phyloP scores from a whole-genome alignment of 2,888 invertebrate species.

The Notodonta dromedarius region DNA sequence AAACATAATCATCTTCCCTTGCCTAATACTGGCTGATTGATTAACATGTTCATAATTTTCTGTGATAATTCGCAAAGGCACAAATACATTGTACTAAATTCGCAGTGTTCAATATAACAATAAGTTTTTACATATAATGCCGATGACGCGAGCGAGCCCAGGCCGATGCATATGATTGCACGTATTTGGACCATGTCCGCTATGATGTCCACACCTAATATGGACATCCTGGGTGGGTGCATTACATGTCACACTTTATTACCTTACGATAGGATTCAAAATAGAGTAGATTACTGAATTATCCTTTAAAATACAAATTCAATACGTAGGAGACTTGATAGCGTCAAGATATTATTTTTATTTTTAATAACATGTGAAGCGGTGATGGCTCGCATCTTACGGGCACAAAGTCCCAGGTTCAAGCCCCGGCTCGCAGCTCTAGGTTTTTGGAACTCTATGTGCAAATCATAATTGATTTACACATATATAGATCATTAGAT shows the following conservation, averaged over 20 bases:
- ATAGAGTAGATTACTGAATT: not conserved
- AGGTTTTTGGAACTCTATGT: too few relatives aligned
- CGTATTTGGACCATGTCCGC: slow-evolving; percentile 1
- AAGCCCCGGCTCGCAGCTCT: too few relatives aligned
- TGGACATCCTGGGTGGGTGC: not conserved
- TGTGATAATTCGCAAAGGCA: not conserved
- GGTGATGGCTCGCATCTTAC: too few relatives aligned
- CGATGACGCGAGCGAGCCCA: not conserved
- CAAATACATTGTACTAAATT: not conserved
- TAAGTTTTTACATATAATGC: slow-evolving; percentile 3
- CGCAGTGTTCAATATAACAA: not conserved
- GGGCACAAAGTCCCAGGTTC: too few relatives aligned
- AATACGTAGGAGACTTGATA: not conserved
- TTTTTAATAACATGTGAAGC: too few relatives aligned
- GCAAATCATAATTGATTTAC: too few relatives aligned
- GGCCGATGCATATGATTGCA: not conserved
- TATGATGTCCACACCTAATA: slow-evolving; percentile 1
- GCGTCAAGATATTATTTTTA: not conserved
- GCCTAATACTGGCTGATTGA: too few relatives aligned
- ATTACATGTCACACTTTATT: not conserved
- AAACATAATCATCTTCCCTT: too few relatives aligned
- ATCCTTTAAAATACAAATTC: not conserved
- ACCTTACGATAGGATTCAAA: not conserved
- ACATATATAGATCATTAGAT: too few relatives aligned
- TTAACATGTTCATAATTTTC: not conserved